Conservation (phyloP, 2,797 vertebrate genomes). For the Decapterus maruadsi region DNA sequence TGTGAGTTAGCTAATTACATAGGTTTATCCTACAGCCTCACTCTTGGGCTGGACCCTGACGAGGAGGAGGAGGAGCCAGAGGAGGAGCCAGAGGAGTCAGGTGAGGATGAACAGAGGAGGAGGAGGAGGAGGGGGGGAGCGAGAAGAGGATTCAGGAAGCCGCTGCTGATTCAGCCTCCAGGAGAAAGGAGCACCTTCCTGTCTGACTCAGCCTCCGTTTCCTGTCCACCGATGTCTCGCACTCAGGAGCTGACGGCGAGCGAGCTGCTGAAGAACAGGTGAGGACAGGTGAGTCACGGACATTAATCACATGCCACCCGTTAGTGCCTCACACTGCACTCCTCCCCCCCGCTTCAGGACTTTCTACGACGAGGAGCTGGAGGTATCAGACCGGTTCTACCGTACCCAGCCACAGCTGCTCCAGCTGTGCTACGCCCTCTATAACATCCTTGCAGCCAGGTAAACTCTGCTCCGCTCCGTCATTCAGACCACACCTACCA, state of each 20-base stretch:
- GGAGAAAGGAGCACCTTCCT: conserved; percentile 79
- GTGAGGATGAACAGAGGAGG: conserved; percentile 57
- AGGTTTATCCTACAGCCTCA: conserved; percentile 90
- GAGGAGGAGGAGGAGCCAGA: conserved; percentile 44
- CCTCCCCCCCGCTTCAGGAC: conserved; percentile 82
- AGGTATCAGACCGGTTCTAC: conserved; percentile 93
- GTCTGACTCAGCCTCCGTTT: conserved; percentile 72
- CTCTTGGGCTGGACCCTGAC: conserved; percentile 89
- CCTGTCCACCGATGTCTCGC: conserved; percentile 75
- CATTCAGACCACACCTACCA: background rate
- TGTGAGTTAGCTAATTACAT: too few relatives aligned
- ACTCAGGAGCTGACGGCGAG: conserved; percentile 94
- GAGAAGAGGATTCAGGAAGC: conserved; percentile 66
- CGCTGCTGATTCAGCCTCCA: conserved; percentile 82
- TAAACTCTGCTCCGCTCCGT: background rate
- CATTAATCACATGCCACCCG: background rate
- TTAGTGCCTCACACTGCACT: background rate
- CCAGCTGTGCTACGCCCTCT: conserved; percentile 92
- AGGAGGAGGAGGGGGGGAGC: background rate
- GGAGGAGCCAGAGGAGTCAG: conserved; percentile 60
- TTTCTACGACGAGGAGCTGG: conserved; percentile 91
- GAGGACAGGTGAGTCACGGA: conserved; percentile 25
- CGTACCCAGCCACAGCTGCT: conserved; percentile 90
- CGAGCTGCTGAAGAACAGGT: conserved; percentile 95
- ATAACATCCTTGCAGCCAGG: conserved; percentile 92